These are phyloP conservation scores for Agapornis roseicollis DNA, from an alignment of 2,113 vertebrate genomes.

Conservation along the genomic window DNA sequence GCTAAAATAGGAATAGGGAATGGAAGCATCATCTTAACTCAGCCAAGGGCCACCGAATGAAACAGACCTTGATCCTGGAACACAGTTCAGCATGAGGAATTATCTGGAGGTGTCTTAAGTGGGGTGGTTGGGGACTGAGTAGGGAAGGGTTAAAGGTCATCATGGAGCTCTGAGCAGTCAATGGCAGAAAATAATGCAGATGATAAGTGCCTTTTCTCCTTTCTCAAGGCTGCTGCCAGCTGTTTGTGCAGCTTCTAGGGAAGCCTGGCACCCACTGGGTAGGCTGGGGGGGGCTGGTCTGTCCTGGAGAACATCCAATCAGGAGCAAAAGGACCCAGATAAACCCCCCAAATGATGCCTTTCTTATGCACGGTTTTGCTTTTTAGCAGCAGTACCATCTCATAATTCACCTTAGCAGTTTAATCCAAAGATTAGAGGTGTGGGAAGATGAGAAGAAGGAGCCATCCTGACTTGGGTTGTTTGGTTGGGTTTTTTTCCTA, in stretches of 20 bases:
- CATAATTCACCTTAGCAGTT: background rate
- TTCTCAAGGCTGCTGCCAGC: background rate
- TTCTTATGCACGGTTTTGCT: background rate
- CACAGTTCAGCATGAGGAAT: background rate
- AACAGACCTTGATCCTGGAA: background rate
- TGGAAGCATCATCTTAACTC: background rate
- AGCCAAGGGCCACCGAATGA: rapidly evolving
- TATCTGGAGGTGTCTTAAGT: background rate
- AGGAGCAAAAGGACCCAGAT: background rate
- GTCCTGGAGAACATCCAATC: background rate
- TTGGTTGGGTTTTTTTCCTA: background rate
- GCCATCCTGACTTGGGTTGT: background rate
- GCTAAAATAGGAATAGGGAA: background rate
- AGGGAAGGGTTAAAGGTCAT: background rate
- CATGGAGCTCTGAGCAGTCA: background rate
- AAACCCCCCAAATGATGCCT: background rate
- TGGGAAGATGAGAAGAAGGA: background rate
- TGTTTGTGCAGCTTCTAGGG: background rate
- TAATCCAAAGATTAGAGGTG: background rate
- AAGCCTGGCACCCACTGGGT: background rate
- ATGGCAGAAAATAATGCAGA: background rate
- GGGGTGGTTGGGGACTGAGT: background rate
- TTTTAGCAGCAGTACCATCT: background rate
- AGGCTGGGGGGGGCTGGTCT: background rate
- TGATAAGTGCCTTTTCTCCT: background rate